Conservation (phyloP, 2,888 invertebrate genomes). For the Himalopsyche tibetana region DNA sequence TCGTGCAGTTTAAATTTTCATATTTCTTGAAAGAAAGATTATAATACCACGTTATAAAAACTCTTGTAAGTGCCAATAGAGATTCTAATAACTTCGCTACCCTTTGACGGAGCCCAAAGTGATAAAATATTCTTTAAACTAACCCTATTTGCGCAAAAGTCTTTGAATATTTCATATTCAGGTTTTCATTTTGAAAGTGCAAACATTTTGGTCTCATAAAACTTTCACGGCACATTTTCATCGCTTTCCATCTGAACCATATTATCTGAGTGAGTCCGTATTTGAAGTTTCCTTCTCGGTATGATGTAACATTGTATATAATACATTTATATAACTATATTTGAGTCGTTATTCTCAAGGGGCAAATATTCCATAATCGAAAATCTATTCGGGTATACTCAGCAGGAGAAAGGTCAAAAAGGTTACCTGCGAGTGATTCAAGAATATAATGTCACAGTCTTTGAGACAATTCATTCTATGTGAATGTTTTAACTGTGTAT, state of each 20-base stretch:
- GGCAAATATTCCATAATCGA: too few species aligned
- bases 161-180: slow-evolving; percentile 20
- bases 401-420: too few species aligned
- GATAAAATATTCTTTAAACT: slow-evolving; percentile 6
- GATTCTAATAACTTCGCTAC: background rate
- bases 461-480: too few species aligned
- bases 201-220: slow-evolving; percentile 8
- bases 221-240: background rate
- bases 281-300: background rate
- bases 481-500: too few species aligned
- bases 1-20: background rate
- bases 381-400: too few species aligned
- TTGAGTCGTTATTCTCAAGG: too few species aligned
- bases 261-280: slow-evolving; percentile 7
- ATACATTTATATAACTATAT: too few species aligned
- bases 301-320: too few species aligned
- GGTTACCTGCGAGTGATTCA: too few species aligned
- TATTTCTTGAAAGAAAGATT: background rate
- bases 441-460: too few species aligned
- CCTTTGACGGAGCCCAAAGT: background rate
- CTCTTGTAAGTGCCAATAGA: background rate
- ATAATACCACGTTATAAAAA: too few species aligned
- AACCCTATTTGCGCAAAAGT: slow-evolving; percentile 10
- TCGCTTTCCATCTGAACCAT: background rate
- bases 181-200: slow-evolving; percentile 27